Evolutionary conservation across 2,113 vertebrate species (phyloP), one percentile per base, ranked within the genome.

Genomic region (Tragelaphus buxtoni): DNA sequence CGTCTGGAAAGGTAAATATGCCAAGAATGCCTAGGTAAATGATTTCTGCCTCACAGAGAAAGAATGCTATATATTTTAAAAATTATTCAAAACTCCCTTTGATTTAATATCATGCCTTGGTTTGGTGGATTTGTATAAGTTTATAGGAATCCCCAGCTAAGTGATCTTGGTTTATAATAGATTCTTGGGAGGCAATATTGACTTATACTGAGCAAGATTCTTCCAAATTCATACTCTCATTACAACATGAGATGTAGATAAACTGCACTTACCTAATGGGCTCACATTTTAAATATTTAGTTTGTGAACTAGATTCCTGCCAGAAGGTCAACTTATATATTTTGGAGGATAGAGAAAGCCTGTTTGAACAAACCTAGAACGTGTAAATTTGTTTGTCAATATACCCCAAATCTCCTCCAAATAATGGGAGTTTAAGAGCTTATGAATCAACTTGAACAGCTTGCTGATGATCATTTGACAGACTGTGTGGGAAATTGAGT

Each of bases 391-490:
- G 98, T 98, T 98, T 98, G 98, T 98, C 98, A 97, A 89, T 96
- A 96, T 0, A 7, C 42, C 6, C 26, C 83, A 94, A 82, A 88
- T 94, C 35, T 1, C 96, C 96, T 61, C 0, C 47, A 81, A 96
- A 95, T 80, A 89, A 17, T 12, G 76, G 0, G 76, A 97, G 95
- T 79, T 96, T 98, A 96, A 80, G 97, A 98, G 97, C 88, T 95
- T 95, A 97, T 53, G 97, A 98, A 98, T 98, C 97, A 97, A 97
- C 63, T 49, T 10, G 74, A 98, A 92, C 97, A 98, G 98, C 96
- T 95, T 97, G 98, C 97, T 98, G 98, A 98, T 98, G 98, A 96
- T 95, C 86, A 0, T 79, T 91, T 98, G 98, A 98, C 98, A 98
- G 98, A 97, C 97, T 96, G 97, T 80, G 98, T 98, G 98, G 98